These are phyloP conservation scores for Eilema griseolum DNA, from an alignment of 2,888 invertebrate genomes.

Conservation along the genomic window DNA sequence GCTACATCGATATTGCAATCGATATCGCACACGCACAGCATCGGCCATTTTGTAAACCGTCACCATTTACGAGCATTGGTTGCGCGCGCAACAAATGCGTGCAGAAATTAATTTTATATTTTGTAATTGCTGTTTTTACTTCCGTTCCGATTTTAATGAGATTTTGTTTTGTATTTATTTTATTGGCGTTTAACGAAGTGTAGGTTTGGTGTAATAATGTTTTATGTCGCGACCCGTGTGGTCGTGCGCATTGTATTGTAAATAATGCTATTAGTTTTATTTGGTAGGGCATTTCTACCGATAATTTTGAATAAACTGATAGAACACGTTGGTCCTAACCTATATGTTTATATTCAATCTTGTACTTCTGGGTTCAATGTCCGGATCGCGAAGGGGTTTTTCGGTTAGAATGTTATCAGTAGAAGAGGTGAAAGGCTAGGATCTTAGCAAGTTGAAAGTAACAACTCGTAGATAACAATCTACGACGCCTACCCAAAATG, in stretches of 20 bases:
- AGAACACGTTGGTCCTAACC: too few species aligned
- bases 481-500: too few species aligned
- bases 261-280: conserved; percentile 18
- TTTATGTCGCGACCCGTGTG: conserved; percentile 49
- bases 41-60: conserved; percentile 50
- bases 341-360: not conserved
- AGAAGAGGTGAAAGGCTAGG: too few species aligned
- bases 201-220: conserved; percentile 47
- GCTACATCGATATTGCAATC: conserved; percentile 36
- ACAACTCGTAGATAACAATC: too few species aligned
- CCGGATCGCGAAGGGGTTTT: too few species aligned
- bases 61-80: conserved; percentile 62
- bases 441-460: too few species aligned
- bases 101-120: conserved; percentile 73
- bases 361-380: too few species aligned
- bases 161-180: conserved; percentile 64
- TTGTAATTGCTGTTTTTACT: conserved; percentile 73
- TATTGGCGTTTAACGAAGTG: conserved; percentile 53
- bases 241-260: conserved; percentile 26
- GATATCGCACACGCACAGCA: conserved; percentile 50
- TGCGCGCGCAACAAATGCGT: conserved; percentile 57
- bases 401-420: too few species aligned
- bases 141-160: conserved; percentile 68
- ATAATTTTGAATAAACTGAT: not conserved
- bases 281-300: not conserved